A percentile compares a stretch with the other conserved stretches of the same genome.
Evolutionary conservation across 2,113 vertebrate genomes (phyloP).

Genomic region (Sturnira hondurensis): DNA sequence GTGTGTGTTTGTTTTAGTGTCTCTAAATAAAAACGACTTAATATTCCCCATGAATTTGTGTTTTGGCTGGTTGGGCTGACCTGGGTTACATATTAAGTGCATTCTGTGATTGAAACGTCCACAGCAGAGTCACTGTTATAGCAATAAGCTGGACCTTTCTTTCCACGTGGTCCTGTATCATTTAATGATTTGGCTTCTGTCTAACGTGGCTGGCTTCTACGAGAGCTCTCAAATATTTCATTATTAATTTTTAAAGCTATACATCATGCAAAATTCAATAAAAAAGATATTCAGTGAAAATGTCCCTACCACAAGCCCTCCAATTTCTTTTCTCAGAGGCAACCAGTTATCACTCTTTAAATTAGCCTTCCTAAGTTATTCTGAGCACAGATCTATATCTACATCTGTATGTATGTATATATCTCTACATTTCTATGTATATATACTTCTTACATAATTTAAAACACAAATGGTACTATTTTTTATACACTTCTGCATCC

Average conservation of each 20-base stretch:
- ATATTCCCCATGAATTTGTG: background rate
- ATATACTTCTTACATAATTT: background rate
- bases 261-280: background rate
- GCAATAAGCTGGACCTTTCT: background rate
- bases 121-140: background rate
- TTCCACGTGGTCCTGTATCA: background rate
- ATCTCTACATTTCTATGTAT: background rate
- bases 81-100: background rate
- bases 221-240: background rate
- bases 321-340: background rate
- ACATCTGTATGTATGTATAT: background rate
- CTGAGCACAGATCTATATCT: background rate
- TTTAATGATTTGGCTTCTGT: background rate
- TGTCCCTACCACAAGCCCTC: background rate
- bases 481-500: background rate
- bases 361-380: background rate
- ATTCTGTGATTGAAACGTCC: background rate
- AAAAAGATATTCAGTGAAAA: background rate
- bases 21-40: background rate
- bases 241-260: background rate
- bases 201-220: background rate
- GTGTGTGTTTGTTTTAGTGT: background rate
- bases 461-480: background rate
- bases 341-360: background rate
- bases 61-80: background rate